A percentile compares a stretch with the other conserved stretches of the same genome.
Evolutionary conservation across 2,888 invertebrate species (phyloP).

Genomic region (Spicauda simplicius): DNA sequence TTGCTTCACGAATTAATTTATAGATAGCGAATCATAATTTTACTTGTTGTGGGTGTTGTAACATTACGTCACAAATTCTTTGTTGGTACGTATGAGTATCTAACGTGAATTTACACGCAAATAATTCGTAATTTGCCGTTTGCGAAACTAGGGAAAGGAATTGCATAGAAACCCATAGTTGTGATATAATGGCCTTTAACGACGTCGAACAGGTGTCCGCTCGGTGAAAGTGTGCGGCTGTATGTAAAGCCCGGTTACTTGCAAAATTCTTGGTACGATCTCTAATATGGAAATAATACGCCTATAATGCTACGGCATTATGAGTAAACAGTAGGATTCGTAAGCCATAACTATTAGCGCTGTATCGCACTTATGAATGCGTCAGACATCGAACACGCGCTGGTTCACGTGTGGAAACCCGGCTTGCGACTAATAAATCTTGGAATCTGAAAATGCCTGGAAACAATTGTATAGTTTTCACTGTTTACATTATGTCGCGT

Average conservation of each 20-base stretch:
- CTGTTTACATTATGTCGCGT: constrained; percentile 36
- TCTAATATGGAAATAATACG: constrained; percentile 37
- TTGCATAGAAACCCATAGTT: constrained; percentile 48
- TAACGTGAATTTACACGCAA: constrained; percentile 20
- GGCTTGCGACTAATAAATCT: constrained; percentile 15
- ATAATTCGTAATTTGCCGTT: constrained; percentile 40
- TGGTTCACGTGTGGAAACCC: constrained; percentile 19
- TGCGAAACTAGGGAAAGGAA: constrained; percentile 60
- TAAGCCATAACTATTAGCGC: constrained; percentile 1
- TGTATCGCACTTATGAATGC: constrained; percentile 13
- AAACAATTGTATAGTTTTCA: constrained; percentile 21
- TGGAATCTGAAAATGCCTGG: background rate
- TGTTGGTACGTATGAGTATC: constrained; percentile 3
- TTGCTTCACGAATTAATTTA: too few relatives aligned
- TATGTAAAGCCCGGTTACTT: constrained; percentile 39
- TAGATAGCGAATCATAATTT: background rate
- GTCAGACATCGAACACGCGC: constrained; percentile 25
- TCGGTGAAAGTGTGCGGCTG: constrained; percentile 58
- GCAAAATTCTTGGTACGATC: constrained; percentile 39
- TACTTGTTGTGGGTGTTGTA: background rate
- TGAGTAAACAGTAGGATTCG: constrained; percentile 31
- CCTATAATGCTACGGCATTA: constrained; percentile 30
- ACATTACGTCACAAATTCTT: constrained; percentile 11
- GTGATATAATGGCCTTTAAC: constrained; percentile 64
- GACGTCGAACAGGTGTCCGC: constrained; percentile 56